These are phyloP conservation scores for Sylvia atricapilla DNA, from an alignment of 2,113 vertebrate species.

Conservation along the genomic window DNA sequence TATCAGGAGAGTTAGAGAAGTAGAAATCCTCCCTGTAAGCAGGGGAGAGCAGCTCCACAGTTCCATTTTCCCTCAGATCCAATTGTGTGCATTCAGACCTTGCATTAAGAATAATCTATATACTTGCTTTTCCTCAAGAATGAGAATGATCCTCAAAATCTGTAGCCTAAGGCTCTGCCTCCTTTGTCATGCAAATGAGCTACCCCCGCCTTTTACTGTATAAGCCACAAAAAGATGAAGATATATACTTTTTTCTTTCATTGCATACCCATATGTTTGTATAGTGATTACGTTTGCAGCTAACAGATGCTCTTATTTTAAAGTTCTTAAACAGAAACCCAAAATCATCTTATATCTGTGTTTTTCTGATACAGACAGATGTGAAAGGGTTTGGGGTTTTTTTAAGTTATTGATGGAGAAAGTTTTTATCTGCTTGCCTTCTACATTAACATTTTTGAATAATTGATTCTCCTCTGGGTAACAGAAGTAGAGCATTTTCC, in stretches of 20 bases:
- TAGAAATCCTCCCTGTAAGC: not conserved
- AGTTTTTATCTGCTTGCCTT: not conserved
- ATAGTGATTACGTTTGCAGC: not conserved
- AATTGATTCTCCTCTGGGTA: constrained; percentile 3
- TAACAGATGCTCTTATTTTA: not conserved
- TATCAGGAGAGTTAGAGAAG: not conserved
- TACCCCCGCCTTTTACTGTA: not conserved
- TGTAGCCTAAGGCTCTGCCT: not conserved
- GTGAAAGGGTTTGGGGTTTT: not conserved
- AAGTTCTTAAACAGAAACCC: not conserved
- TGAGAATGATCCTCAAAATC: not conserved
- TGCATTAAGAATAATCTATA: not conserved
- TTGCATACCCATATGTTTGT: not conserved
- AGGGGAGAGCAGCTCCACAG: not conserved
- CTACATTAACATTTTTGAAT: not conserved
- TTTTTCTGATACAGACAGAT: not conserved
- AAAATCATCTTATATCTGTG: not conserved
- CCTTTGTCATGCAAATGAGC: not conserved
- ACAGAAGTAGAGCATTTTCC: constrained; percentile 6
- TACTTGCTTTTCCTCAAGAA: not conserved
- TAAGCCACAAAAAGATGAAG: not conserved
- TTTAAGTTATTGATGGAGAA: not conserved
- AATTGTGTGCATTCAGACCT: not conserved
- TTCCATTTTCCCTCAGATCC: not conserved
- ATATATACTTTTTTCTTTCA: not conserved